phyloP scores from a whole-genome alignment of 1,140 invertebrate genomes.

The Cydia amplana region DNA sequence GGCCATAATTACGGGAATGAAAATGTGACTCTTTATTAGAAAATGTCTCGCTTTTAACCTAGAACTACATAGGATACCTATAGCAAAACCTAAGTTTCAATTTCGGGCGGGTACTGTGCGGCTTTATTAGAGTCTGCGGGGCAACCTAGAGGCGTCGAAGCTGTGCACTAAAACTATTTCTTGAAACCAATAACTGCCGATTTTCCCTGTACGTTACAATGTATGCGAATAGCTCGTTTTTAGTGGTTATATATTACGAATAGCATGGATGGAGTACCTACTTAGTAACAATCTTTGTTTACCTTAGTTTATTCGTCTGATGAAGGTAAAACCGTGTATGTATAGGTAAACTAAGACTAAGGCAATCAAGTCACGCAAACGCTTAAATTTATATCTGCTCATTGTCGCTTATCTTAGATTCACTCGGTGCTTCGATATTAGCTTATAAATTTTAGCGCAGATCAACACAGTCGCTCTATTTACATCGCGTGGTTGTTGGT shows the following conservation, averaged over 20 bases:
- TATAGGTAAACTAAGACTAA: not conserved
- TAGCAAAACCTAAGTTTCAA: constrained; percentile 26
- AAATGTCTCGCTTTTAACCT: not conserved
- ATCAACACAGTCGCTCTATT: constrained; percentile 34
- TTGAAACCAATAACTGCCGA: constrained; percentile 18
- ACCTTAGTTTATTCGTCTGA: constrained; percentile 15
- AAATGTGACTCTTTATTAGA: not conserved
- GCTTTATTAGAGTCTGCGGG: constrained; percentile 61
- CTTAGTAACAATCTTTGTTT: not conserved
- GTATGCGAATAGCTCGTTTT: not conserved
- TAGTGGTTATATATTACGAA: not conserved
- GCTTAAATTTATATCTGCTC: constrained; percentile 35
- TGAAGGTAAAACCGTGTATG: not conserved
- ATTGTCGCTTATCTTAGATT: constrained; percentile 37
- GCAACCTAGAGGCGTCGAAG: constrained; percentile 39
- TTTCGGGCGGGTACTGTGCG: constrained; percentile 20
- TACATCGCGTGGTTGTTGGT: constrained; percentile 14
- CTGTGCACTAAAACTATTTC: not conserved
- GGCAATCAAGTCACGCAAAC: constrained; percentile 39
- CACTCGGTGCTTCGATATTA: constrained; percentile 38
- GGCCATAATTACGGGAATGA: not conserved
- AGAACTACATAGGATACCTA: not conserved
- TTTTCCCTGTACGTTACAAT: not conserved
- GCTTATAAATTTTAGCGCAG: constrained; percentile 36
- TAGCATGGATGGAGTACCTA: not conserved